Base-by-base conservation (phyloP, 2,888 invertebrate genomes). In the Parochlus steinenii region DNA sequence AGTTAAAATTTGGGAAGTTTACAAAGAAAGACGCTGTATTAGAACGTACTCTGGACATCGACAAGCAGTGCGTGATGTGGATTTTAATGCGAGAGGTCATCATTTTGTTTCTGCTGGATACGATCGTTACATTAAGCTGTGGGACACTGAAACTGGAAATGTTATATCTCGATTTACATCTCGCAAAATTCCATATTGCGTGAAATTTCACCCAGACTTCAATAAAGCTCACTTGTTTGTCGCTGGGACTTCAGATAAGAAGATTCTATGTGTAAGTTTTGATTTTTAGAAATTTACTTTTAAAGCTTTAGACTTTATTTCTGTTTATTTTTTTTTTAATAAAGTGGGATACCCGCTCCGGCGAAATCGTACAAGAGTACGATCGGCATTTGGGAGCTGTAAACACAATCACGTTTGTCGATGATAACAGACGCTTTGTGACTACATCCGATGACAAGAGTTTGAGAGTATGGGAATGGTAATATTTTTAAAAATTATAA, bases 401-500 rank as follows among this genome's bases (percentile, higher is more conserved):
- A 2, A 99, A 99, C 57, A 81, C 92, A 0, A 95, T 99, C 48
- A 98, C 98, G 1, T 99, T 99, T 61, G 95, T 99, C 2, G 98
- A 99, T 56, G 92, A 95, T 51, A 97, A 97, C 63, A 65, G 97
- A 17, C 63, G 98, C 46, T 98, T 99, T 61, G 95, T 97, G 4
- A 92, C 97, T 11, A 97, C 98, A 0, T 97, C 97, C 0, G 98
- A 99, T 55, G 98, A 99, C 58, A 99, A 99, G 62, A 93, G 92
- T 53, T 67, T 99, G 45, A 65, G 98, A 33, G 93, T 99, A 31
- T 99, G 98, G 98, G 98, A 99, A 65, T 98, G 98, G 97, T n/a
- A n/a, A n/a, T n/a, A n/a, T n/a, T n/a, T n/a, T n/a, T n/a, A n/a
- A 22, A n/a, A n/a, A n/a, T n/a, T n/a, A n/a, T n/a, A n/a, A n/a